Percentiles rank a stretch among this genome's conserved stretches.
Evolutionary conservation across 2,888 invertebrate genomes (phyloP).

Genomic region (Hypselothyrea guttata): DNA sequence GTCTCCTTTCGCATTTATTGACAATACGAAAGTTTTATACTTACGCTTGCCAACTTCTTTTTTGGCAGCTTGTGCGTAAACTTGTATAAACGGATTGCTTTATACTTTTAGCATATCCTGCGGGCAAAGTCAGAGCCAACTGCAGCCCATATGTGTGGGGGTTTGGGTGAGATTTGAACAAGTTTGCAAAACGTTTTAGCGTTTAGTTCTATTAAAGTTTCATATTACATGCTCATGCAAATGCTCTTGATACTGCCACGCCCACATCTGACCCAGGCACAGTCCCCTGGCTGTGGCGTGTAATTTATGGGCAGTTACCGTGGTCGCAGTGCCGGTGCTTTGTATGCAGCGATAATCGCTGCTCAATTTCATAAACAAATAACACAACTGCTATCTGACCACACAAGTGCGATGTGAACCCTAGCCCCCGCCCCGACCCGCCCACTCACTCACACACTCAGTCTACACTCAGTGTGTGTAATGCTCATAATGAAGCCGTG

Average conservation of each 20-base stretch:
- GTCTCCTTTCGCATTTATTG: slow-evolving; percentile 59
- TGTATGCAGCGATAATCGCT: slow-evolving; percentile 68
- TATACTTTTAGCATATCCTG: slow-evolving; percentile 37
- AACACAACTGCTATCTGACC: slow-evolving; percentile 59
- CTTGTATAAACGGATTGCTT: slow-evolving; percentile 59
- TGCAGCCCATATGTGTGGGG: slow-evolving; percentile 11
- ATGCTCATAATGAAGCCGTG: slow-evolving; percentile 55
- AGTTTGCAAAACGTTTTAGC: slow-evolving; percentile 67
- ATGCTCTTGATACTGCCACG: slow-evolving; percentile 14
- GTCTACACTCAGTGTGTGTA: slow-evolving; percentile 5
- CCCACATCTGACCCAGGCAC: slow-evolving; percentile 20
- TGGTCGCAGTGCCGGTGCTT: slow-evolving; percentile 28
- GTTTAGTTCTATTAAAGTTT: slow-evolving; percentile 46
- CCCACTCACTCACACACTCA: background rate
- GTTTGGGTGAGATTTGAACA: slow-evolving; percentile 43
- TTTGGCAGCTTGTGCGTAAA: slow-evolving; percentile 56
- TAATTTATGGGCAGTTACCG: slow-evolving; percentile 59
- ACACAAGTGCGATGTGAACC: slow-evolving; percentile 30
- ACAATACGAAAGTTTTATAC: slow-evolving; percentile 74
- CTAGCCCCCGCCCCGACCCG: background rate
- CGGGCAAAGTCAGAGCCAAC: slow-evolving; percentile 26
- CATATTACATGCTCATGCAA: slow-evolving; percentile 30
- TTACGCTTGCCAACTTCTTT: slow-evolving; percentile 54
- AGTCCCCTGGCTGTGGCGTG: slow-evolving; percentile 26
- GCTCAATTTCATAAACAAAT: slow-evolving; percentile 77